These are phyloP conservation scores for Coilia nasus DNA, from an alignment of 2,797 vertebrate species.

Conservation along the genomic window DNA sequence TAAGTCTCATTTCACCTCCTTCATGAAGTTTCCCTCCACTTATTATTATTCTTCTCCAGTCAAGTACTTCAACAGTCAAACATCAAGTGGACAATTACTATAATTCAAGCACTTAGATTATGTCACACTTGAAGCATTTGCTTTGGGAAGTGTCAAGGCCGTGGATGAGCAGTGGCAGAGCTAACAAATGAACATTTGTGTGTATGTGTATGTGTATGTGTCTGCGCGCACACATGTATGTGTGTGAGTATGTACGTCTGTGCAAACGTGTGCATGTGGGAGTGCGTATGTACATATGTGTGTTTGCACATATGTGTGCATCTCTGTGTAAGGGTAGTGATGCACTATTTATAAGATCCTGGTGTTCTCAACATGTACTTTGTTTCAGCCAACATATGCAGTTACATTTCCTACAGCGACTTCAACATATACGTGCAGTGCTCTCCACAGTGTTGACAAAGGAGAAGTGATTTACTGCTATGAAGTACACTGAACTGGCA, in stretches of 20 bases:
- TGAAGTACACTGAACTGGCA: not conserved
- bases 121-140: not conserved
- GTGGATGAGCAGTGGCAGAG: not conserved
- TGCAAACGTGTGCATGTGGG: not conserved
- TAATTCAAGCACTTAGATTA: conserved; percentile 11
- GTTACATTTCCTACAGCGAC: not conserved
- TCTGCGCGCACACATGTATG: not conserved
- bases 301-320: not conserved
- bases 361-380: not conserved
- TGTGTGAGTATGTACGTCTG: not conserved
- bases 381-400: not conserved
- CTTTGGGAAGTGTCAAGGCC: not conserved
- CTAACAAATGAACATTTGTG: not conserved
- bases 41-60: not conserved
- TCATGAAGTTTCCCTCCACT: not conserved
- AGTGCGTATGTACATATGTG: not conserved
- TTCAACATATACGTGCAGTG: not conserved
- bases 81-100: conserved; percentile 16
- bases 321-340: not conserved
- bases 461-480: conserved; percentile 8
- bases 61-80: not conserved
- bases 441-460: not conserved
- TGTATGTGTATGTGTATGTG: not conserved
- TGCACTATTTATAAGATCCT: not conserved
- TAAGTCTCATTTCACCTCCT: not conserved